Evolutionary conservation across 2,797 vertebrate genomes (phyloP).

Genomic region (Bufotes viridis): DNA sequence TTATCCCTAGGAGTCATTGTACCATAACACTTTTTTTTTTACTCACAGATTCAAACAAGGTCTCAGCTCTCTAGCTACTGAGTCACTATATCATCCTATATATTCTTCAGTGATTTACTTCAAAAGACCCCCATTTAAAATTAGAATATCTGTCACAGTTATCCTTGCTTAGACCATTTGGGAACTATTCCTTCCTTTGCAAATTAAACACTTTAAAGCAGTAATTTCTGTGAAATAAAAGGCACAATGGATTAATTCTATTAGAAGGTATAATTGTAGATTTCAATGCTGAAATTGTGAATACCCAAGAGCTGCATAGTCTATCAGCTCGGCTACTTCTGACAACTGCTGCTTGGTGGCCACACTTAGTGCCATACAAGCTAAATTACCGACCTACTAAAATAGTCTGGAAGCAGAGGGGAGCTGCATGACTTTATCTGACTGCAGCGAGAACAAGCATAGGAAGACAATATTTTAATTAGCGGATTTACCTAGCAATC

Average conservation of each 20-base stretch:
- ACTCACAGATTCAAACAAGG: no score
- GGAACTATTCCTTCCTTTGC: not conserved
- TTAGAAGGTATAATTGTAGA: conserved; percentile 28
- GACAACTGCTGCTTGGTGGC: not conserved
- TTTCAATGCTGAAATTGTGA: conserved; percentile 27
- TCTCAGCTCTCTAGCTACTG: not conserved
- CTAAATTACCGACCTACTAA: not conserved
- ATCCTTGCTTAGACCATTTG: not conserved
- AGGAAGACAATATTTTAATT: conserved; percentile 20
- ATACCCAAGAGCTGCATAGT: conserved; percentile 10
- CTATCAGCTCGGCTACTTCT: not conserved
- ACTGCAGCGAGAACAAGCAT: not conserved
- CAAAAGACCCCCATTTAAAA: not conserved
- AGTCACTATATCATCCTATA: not conserved
- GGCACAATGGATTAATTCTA: conserved; percentile 4
- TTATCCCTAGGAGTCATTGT: no score
- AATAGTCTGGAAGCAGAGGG: conserved; percentile 15
- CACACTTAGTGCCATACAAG: not conserved
- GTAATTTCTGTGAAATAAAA: conserved; percentile 21
- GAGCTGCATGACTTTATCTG: not conserved
- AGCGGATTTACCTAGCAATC: not conserved
- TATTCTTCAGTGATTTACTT: not conserved
- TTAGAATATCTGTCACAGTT: not conserved
- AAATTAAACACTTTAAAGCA: conserved; percentile 4
- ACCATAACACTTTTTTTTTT: no score